Evolutionary conservation across 2,888 invertebrate species (phyloP).

Genomic region (Machimus atricapillus): DNA sequence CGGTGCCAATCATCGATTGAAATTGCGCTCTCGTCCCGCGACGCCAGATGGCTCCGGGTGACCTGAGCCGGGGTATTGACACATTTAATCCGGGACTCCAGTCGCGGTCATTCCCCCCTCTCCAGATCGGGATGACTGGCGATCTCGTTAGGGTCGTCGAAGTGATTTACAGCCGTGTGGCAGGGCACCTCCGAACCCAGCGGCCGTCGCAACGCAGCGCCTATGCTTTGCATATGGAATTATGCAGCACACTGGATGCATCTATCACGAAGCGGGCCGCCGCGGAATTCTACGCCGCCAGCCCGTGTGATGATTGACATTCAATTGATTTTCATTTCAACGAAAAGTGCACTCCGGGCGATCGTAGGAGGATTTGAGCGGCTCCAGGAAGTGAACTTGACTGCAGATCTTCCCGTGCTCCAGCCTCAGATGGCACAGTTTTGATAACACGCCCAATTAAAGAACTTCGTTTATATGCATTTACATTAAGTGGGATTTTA

Average conservation of each 20-base stretch:
- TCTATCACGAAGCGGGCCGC: neutral
- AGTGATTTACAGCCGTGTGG: conserved; percentile 3
- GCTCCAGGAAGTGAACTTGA: neutral
- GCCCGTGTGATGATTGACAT: conserved; percentile 23
- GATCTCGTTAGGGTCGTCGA: conserved; percentile 25
- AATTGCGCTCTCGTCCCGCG: neutral
- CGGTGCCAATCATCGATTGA: conserved; percentile 31
- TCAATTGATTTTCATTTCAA: conserved; percentile 20
- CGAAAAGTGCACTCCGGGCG: neutral
- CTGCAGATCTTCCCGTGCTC: neutral
- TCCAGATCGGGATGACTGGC: neutral
- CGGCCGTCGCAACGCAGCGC: neutral
- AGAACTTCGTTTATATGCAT: neutral
- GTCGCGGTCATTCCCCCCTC: neutral
- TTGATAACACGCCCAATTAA: neutral
- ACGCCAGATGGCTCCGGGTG: conserved; percentile 11
- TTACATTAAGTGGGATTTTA: neutral
- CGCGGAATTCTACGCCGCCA: neutral
- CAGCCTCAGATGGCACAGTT: neutral
- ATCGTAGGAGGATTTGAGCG: conserved; percentile 26
- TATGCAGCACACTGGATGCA: neutral
- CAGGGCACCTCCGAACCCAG: neutral
- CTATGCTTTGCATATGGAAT: conserved; percentile 3
- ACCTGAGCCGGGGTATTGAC: conserved; percentile 12
- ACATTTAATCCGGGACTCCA: conserved; percentile 23